Percentiles rank a stretch among this genome's conserved stretches.
Evolutionary conservation across 1,140 invertebrate genomes (phyloP).

Genomic region (Cyphomyrmex costatus): DNA sequence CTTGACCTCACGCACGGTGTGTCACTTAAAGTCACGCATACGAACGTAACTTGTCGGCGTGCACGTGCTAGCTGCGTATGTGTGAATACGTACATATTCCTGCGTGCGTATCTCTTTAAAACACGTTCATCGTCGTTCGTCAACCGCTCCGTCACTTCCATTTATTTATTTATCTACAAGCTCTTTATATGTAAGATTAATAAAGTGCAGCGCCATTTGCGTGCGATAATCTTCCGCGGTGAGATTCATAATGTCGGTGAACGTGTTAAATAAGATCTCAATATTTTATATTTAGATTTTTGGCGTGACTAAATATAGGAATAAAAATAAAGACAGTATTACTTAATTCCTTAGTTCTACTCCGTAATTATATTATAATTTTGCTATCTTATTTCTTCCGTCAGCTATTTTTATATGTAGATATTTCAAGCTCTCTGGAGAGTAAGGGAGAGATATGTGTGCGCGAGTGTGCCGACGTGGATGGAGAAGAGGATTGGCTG

Average conservation of each 20-base stretch:
- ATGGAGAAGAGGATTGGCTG: not conserved
- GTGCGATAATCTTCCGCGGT: not conserved
- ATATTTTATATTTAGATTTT: not conserved
- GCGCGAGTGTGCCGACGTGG: not conserved
- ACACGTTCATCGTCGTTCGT: slow-evolving; percentile 44
- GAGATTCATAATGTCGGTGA: slow-evolving; percentile 31
- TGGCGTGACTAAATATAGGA: not conserved
- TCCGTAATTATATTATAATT: slow-evolving; percentile 9
- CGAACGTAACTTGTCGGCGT: slow-evolving; percentile 15
- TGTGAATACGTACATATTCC: slow-evolving; percentile 10
- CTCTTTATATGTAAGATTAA: slow-evolving; percentile 26
- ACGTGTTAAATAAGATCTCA: slow-evolving; percentile 3
- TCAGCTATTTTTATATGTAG: slow-evolving; percentile 13
- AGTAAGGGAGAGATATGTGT: not conserved
- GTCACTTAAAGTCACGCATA: slow-evolving; percentile 70
- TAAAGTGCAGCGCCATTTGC: slow-evolving; percentile 40
- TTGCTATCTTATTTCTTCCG: slow-evolving; percentile 19
- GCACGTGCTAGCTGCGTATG: slow-evolving; percentile 40
- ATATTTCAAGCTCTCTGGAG: not conserved
- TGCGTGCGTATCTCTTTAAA: slow-evolving; percentile 60
- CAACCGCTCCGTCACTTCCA: slow-evolving; percentile 36
- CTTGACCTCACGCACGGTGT: slow-evolving; percentile 73
- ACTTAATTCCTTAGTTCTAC: too few species aligned
- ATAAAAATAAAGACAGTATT: too few species aligned
- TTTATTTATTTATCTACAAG: slow-evolving; percentile 58